phyloP scores from a whole-genome alignment of 2,888 invertebrate genomes.

The Synanthedon formicaeformis region DNA sequence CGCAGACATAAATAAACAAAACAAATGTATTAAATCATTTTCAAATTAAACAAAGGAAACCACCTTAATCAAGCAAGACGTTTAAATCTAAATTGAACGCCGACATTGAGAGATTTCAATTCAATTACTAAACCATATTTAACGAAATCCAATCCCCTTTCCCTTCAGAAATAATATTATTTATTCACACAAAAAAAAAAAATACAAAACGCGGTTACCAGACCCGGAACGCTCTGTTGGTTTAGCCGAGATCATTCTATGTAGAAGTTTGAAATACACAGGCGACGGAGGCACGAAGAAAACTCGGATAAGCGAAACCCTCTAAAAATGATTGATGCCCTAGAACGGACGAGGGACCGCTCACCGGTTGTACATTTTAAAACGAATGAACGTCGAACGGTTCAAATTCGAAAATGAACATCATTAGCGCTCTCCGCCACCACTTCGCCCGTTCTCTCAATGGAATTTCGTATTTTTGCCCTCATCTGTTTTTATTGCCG shows the following conservation, averaged over 20 bases:
- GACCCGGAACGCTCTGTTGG: conserved; percentile 60
- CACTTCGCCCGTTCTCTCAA: conserved; percentile 37
- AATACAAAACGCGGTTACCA: conserved; percentile 61
- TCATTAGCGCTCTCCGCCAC: conserved; percentile 59
- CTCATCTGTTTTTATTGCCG: conserved; percentile 31
- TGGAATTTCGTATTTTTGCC: conserved; percentile 34
- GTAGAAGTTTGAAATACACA: conserved; percentile 56
- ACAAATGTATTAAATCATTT: conserved; percentile 41
- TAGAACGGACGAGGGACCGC: conserved; percentile 35
- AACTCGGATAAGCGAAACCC: conserved; percentile 70
- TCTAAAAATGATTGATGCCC: conserved; percentile 71
- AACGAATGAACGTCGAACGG: conserved; percentile 66
- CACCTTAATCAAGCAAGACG: conserved; percentile 54
- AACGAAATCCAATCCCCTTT: conserved; percentile 71
- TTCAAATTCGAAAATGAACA: conserved; percentile 60
- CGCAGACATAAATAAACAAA: conserved; percentile 20
- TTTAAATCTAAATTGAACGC: conserved; percentile 68
- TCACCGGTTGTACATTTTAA: conserved; percentile 46
- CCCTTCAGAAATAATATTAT: conserved; percentile 68
- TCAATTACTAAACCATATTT: conserved; percentile 72
- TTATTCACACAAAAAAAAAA: conserved; percentile 65
- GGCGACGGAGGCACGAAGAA: conserved; percentile 20
- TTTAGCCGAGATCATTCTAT: conserved; percentile 66
- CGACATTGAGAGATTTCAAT: conserved; percentile 72
- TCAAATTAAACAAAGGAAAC: conserved; percentile 52